Percentiles rank a stretch among this genome's conserved stretches.
phyloP scores from a whole-genome alignment of 35 echinoderm and acorn worm species.

The Lytechinus variegatus region DNA sequence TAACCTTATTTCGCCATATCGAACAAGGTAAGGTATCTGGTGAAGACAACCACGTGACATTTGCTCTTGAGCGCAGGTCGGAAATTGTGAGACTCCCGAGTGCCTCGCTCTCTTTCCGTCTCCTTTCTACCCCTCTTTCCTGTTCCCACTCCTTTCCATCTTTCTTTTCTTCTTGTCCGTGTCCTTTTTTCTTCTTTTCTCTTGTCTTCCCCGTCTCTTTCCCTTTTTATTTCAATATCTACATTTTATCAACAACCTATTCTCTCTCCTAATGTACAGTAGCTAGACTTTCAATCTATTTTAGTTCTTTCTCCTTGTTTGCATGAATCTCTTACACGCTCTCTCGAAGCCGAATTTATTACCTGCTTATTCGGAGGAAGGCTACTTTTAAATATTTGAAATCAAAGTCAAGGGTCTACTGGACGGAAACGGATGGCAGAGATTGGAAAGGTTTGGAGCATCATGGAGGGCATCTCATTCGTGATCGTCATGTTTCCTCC shows the following conservation, averaged over 20 bases:
- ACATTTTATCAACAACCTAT: no score
- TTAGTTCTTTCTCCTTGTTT: no score
- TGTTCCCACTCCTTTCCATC: no score
- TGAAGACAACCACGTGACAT: background rate
- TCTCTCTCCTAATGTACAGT: no score
- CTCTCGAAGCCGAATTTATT: background rate
- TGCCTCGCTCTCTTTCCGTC: background rate
- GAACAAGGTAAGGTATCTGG: background rate
- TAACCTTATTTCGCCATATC: background rate
- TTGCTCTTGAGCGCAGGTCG: background rate
- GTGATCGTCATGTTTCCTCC: background rate
- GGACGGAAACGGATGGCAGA: background rate
- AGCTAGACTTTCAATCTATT: no score
- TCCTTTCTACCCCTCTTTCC: no score
- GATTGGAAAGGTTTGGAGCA: background rate
- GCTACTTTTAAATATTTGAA: slow-evolving; percentile 13
- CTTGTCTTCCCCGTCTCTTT: background rate
- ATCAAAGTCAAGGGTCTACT: background rate
- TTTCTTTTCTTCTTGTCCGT: no score
- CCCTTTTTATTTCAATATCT: background rate
- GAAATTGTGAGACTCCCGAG: slow-evolving; percentile 9
- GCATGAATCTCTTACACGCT: no score
- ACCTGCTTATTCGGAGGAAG: background rate
- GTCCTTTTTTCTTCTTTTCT: no score
- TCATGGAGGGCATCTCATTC: background rate